A percentile compares a stretch with the other conserved stretches of the same genome.
Conservation (phyloP, 92 coral and sea anemone species). For the Phenganax marumi region DNA sequence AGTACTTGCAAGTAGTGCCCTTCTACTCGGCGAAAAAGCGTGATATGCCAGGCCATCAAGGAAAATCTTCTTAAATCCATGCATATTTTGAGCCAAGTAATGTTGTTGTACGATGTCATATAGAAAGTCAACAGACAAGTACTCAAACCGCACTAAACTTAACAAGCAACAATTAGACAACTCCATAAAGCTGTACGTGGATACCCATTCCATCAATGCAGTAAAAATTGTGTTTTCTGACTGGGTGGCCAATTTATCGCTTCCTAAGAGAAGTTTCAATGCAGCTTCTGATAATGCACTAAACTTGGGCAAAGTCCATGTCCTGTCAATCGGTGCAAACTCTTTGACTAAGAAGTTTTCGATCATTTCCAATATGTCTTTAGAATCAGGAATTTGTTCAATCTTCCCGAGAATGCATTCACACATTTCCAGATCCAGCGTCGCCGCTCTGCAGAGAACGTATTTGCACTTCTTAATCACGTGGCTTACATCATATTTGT, state of each 20-base stretch:
- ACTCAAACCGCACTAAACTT: neutral
- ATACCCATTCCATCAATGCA: neutral
- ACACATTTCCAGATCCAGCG: too few species aligned
- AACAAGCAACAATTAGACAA: neutral
- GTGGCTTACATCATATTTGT: constrained; percentile 22
- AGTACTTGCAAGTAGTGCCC: neutral
- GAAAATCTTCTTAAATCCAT: neutral
- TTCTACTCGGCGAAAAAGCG: neutral
- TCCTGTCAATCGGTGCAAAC: constrained; percentile 6
- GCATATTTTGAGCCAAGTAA: neutral
- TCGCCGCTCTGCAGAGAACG: too few species aligned
- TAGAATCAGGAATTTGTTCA: too few species aligned
- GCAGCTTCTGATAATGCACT: neutral
- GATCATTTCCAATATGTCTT: neutral
- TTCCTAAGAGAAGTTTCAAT: neutral
- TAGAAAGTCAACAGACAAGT: neutral
- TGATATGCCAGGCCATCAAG: constrained; percentile 14
- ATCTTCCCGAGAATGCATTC: too few species aligned
- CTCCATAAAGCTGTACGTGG: too few species aligned
- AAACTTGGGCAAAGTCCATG: neutral
- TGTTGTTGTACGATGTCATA: constrained; percentile 11
- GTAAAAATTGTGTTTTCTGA: constrained; percentile 3
- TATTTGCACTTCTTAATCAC: constrained; percentile 36
- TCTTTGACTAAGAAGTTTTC: neutral
- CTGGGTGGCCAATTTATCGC: neutral